These are phyloP conservation scores for Anthopleura sola DNA, from an alignment of 64 coral and sea anemone species.

Conservation along the genomic window DNA sequence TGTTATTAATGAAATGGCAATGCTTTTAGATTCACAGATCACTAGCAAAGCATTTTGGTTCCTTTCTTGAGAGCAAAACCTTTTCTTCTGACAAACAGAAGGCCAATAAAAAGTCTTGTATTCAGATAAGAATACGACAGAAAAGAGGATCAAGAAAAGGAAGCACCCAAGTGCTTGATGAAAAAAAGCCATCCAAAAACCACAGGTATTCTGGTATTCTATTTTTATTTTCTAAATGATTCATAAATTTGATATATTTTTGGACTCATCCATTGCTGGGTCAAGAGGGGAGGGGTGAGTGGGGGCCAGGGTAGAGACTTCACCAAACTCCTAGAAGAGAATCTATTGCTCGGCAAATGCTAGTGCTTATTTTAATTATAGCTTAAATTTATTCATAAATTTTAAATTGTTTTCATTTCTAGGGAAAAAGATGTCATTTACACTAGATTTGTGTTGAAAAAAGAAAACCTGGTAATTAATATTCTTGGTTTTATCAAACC, in stretches of 20 bases:
- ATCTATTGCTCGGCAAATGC: no score
- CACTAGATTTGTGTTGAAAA: conserved; percentile 71
- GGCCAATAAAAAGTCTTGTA: conserved; percentile 15
- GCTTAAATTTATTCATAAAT: not conserved
- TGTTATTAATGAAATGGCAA: not conserved
- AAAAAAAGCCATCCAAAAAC: not conserved
- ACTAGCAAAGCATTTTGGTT: conserved; percentile 51
- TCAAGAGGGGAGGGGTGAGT: no score
- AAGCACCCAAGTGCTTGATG: not conserved
- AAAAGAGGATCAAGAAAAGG: conserved; percentile 1
- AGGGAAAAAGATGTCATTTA: conserved; percentile 36
- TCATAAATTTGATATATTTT: not conserved
- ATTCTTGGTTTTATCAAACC: not conserved
- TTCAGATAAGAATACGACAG: conserved; percentile 37
- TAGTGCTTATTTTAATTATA: no score
- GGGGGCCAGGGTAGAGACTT: no score
- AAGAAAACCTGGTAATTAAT: conserved; percentile 57
- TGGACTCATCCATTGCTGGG: no score
- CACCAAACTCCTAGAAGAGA: no score
- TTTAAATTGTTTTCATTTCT: not conserved
- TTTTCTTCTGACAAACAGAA: not conserved
- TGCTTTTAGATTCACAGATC: conserved; percentile 48
- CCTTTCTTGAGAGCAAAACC: conserved; percentile 60
- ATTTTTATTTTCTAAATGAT: not conserved
- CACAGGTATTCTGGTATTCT: not conserved